A percentile compares a stretch with the other conserved stretches of the same genome.
phyloP scores from a whole-genome alignment of 2,113 vertebrate genomes.

The Anser cygnoides region DNA sequence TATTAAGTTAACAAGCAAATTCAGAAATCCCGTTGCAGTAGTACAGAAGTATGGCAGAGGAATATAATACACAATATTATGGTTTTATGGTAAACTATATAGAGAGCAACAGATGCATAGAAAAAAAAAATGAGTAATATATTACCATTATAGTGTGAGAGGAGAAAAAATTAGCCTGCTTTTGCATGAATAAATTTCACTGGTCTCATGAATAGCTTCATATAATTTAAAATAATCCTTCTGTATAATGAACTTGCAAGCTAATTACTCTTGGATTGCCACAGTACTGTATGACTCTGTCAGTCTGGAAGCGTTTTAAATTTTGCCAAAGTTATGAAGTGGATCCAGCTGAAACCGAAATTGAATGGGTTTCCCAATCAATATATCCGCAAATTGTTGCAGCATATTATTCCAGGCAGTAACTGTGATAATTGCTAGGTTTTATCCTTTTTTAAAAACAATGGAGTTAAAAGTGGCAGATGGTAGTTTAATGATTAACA shows the following conservation, averaged over 20 bases:
- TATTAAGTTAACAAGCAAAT: neutral
- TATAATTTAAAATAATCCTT: conserved; percentile 49
- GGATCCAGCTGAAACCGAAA: neutral
- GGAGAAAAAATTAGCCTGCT: conserved; percentile 8
- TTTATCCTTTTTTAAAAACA: conserved; percentile 7
- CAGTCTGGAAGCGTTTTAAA: neutral
- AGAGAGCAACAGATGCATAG: neutral
- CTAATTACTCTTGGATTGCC: conserved; percentile 38
- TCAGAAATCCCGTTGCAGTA: neutral
- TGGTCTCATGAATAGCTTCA: neutral
- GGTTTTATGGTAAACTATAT: neutral
- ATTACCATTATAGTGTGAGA: neutral
- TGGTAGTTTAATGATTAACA: conserved; percentile 49
- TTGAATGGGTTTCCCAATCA: neutral
- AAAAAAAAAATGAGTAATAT: neutral
- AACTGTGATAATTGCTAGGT: neutral
- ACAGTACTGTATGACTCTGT: neutral
- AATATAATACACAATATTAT: neutral
- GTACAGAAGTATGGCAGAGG: neutral
- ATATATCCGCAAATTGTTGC: neutral
- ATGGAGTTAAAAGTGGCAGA: conserved; percentile 19
- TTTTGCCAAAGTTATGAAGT: neutral
- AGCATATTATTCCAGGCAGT: neutral
- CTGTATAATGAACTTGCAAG: conserved; percentile 22
- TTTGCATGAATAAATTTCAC: conserved; percentile 22